Evolutionary conservation across 2,888 invertebrate genomes (phyloP), one percentile per base, ranked within the genome.

Genomic region (Netelia fuscicornis): DNA sequence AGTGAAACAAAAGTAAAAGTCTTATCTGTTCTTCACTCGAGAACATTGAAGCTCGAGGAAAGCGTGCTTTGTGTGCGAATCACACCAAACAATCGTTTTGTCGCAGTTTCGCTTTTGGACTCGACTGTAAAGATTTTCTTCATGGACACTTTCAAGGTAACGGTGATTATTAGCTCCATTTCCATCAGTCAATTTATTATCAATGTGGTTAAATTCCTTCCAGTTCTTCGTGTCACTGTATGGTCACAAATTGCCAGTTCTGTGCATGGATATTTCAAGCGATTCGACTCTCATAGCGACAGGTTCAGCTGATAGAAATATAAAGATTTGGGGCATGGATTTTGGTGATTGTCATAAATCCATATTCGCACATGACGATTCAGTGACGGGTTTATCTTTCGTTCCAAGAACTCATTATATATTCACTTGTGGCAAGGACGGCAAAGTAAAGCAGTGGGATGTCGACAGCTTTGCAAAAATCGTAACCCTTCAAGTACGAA

Each of bases 281-380:
- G 98, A 98, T 93, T 97, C 97, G 0, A 95, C 96, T 10, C 93
- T 99, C 30, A 97, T 99, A 86, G 98, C 96, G 10, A 99, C 99
- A 0, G 99, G 99, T 8, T 99, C 99, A 2, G 97, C 98, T 0
- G 99, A 99, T 94, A 96, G 98, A 58, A 99, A 98, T 93, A 96
- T 99, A 42, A 99, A 99, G 95, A 97, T 99, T 86, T 99, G 99
- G 99, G 99, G 99, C 52, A 95, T 99, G 94, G 99, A 99, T 94
- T 99, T 98, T 93, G 99, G 99, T n/a, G 99, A 99, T 94, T 99
- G 99, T 90, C 99, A 98, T 94, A 96, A 96, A 91, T 98, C 98
- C 0, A 95, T 99, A 88, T 98, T 99, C 94, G 99, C 99, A 0
- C 99, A 99, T 93, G 98, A 99, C 90, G 98, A 99, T 93, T 98